These are phyloP conservation scores for Epinephelus malabaricus DNA, from an alignment of 2,797 vertebrate species.

Conservation along the genomic window DNA sequence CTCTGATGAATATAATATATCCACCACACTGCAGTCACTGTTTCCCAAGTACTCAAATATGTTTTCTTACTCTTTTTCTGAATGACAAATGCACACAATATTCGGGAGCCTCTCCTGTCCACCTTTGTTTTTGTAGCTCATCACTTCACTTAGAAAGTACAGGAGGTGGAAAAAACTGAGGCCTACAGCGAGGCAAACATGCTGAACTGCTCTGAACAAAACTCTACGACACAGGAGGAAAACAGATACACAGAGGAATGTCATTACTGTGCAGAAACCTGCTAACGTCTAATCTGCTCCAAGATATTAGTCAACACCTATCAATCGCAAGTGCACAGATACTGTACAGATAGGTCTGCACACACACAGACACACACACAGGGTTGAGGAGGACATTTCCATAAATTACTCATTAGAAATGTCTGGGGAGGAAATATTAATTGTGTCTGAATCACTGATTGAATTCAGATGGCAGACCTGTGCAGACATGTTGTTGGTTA, in stretches of 20 bases:
- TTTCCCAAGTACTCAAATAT: conserved; percentile 21
- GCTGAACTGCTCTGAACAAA: conserved; percentile 49
- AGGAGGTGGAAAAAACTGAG: conserved; percentile 34
- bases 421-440: conserved; percentile 71
- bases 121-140: conserved; percentile 4
- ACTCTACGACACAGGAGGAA: conserved; percentile 60
- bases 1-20: conserved; percentile 38
- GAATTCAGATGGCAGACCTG: conserved; percentile 69
- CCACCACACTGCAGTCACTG: conserved; percentile 40
- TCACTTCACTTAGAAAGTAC: conserved; percentile 19
- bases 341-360: conserved; percentile 54
- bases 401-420: conserved; percentile 73
- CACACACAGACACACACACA: conserved; percentile 45
- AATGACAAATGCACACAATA: conserved; percentile 17
- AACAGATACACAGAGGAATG: conserved; percentile 77
- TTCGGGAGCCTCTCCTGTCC: not conserved
- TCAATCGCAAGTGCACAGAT: conserved; percentile 40
- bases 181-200: conserved; percentile 25
- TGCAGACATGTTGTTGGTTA: conserved; percentile 58
- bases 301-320: conserved; percentile 68
- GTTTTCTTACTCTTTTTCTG: conserved; percentile 16
- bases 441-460: conserved; percentile 71
- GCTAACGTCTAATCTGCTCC: conserved; percentile 59
- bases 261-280: conserved; percentile 73
- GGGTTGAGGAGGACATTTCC: conserved; percentile 59